Evolutionary conservation across 2,797 vertebrate species (phyloP), one percentile per base, ranked within the genome.

Genomic region (Psittacula echo): DNA sequence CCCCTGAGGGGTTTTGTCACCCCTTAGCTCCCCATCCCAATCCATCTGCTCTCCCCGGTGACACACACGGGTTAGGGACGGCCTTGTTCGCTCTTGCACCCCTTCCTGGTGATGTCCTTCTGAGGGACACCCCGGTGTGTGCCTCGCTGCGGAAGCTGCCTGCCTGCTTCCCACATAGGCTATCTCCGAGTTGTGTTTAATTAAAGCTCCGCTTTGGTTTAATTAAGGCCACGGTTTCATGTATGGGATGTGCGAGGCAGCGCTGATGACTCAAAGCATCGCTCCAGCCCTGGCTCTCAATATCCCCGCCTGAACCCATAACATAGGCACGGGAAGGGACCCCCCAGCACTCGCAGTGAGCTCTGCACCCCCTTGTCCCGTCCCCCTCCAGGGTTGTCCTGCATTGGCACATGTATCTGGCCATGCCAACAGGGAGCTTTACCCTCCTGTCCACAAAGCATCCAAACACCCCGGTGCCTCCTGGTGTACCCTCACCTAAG

Each of bases 141-240:
- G 75, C 72, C 75, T 86, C 60, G 3, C 3, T 4, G 74, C 0
- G 0, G 84, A 72, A 89, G 68, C 81, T 1, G 2, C 42, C 90
- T 82, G 83, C 64, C 77, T 91, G 77, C 51, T 92, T 82, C 92
- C 77, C 50, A 14, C 47, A 32, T 89, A 87, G 93, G 90, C 92
- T 5, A 48, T 42, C 80, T 91, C 85, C 0, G 12, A 90, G 53
- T 90, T 88, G 71, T 2, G 41, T 94, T 96, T 96, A 97, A 97
- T 96, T 97, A 95, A 95, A 90, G 95, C 90, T 95, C 74, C 2
- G 7, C 84, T 95, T 90, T 0, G 0, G 93, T 95, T 96, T 96
- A 96, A 97, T 96, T 96, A 97, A 96, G 90, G 94, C 92, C 94
- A 86, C 3, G 3, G 74, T 95, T 95, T 82, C 96, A 77, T 7